Evolutionary conservation across 2,113 vertebrate genomes (phyloP).

Genomic region (Platysternon megacephalum): DNA sequence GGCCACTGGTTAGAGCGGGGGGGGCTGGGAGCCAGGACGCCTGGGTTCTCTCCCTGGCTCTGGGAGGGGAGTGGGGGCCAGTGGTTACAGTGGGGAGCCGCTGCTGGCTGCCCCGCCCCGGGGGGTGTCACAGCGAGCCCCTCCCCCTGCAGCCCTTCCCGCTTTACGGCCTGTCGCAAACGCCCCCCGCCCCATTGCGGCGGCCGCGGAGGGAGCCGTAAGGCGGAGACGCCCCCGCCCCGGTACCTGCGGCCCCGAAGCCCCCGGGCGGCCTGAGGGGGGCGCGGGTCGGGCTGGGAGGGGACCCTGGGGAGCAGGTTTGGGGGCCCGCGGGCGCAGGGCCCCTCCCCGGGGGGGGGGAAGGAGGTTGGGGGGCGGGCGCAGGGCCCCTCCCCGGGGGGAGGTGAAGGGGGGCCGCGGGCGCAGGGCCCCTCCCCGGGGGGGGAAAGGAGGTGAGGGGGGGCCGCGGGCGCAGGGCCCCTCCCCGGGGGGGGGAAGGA

Average conservation of each 20-base stretch:
- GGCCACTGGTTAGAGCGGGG: too few species aligned
- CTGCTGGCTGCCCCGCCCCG: background rate
- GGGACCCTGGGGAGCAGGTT: too few species aligned
- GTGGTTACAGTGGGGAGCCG: too few species aligned
- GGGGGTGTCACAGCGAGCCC: background rate
- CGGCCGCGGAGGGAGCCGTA: conserved; percentile 23
- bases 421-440: background rate
- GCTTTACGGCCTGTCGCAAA: conserved; percentile 45
- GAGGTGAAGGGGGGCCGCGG: background rate
- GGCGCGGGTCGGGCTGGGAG: background rate
- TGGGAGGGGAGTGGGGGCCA: too few species aligned
- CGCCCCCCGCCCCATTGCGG: conserved; percentile 5
- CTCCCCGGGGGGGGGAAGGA: rapidly evolving
- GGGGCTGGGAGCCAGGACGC: too few species aligned
- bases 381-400: background rate
- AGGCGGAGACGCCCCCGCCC: background rate
- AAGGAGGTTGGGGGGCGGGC: rapidly evolving
- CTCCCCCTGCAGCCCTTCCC: background rate
- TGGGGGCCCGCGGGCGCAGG: background rate
- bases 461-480: background rate
- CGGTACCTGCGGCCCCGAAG: background rate
- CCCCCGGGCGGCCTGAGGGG: background rate
- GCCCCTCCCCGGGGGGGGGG: background rate
- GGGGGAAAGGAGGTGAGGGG: background rate
- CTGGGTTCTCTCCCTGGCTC: too few species aligned